Evolutionary conservation across 2,113 vertebrate species (phyloP), one percentile per base, ranked within the genome.

Genomic region (Chascanopsetta lugubris): DNA sequence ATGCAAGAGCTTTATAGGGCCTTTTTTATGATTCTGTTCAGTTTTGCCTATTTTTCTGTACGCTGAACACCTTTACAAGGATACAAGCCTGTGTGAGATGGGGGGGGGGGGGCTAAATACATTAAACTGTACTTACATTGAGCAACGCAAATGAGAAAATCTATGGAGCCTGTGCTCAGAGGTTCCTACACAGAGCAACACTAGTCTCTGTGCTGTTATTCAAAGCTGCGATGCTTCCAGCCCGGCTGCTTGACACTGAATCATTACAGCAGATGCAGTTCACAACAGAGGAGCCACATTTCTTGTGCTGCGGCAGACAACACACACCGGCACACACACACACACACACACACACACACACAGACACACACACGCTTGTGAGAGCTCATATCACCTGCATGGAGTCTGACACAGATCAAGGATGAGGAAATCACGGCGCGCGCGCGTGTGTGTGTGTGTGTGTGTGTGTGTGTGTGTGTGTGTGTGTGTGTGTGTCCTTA

Each of bases 391-490:
- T 68, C 25, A 77, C 48, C 62, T 53, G 68, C 13, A 13, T 11
- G 7, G 34, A 36, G 34, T 15, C 12, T 2, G 34, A 38, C 13
- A 38, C 80, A 82, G 65, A 80, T 73, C 70, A 86, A 73, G 80
- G 75, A 69, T 57, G n/a, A n/a, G n/a, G n/a, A n/a, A n/a, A n/a
- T n/a, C n/a, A n/a, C n/a, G n/a, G n/a, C n/a, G n/a, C n/a, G n/a
- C n/a, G n/a, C 2, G 29, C 21, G 34, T 34, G 32, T 34, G 11
- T 34, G 32, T 11, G 32, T 38, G 34, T 5, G 13, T 38, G 34
- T 15, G 34, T 38, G 34, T 6, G 34, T 38, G 34, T 3, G 29
- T 24, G 34, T 34, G 32, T 34, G 11, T 34, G 32, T 11, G 32
- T 38, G 34, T 5, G 13, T 38, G 34, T 15, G 34, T 38, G 34